Evolutionary conservation across 2,888 invertebrate genomes (phyloP), one percentile per base, ranked within the genome.

Genomic region (Mycalesis mineus): DNA sequence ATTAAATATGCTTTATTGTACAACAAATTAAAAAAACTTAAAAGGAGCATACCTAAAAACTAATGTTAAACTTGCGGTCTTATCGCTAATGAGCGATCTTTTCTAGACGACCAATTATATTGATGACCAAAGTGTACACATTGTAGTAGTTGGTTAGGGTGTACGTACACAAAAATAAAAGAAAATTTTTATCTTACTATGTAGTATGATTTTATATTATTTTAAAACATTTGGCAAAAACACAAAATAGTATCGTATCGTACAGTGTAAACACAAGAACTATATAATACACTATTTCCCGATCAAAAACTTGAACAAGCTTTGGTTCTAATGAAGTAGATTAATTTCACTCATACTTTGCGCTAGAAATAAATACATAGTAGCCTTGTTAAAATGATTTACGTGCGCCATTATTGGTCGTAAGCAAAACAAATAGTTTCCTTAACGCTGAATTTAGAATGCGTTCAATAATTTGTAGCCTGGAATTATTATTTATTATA

Each of bases 321-420:
- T 55, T 52, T 53, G 49, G 60, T 53, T 45, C 50, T 55, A 55
- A 57, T 48, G 57, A 58, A 62, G 59, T 58, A 58, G 58, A 63
- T 64, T 66, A 58, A 55, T 60, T 54, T 58, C 14, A 14, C 55
- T 52, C 14, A 14, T 44, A 45, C 47, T 60, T 52, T 44, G 52
- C 33, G 33, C 29, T 41, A 11, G 44, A 39, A 58, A 61, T 50
- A 41, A 33, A 51, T 49, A 58, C 55, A 55, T 39, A 45, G 39
- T 57, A 33, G 50, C 17, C 48, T 54, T 31, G 53, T 58, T 58
- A 37, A 49, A 9, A 49, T 49, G 58, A 58, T 58, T 58, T 49
- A 58, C 37, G 72, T 69, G 71, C 71, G 67, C 72, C 75, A 78
- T 77, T 81, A 79, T 77, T 74, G 72, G 81, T 82, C 80, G 81